Base-by-base conservation (phyloP, 2,113 vertebrate species). In the Talpa occidentalis region DNA sequence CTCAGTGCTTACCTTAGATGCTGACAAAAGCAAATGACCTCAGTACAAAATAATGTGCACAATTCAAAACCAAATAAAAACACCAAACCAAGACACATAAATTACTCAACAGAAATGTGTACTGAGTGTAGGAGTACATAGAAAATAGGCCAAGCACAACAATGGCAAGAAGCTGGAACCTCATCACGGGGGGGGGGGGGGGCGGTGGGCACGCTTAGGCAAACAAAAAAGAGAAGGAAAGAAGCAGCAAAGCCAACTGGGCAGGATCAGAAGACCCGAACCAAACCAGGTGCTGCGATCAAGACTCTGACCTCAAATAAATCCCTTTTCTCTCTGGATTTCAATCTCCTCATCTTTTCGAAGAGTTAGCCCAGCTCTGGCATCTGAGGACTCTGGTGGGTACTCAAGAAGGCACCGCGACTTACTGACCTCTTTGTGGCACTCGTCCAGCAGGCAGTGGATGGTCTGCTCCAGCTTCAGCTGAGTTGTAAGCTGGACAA, bases 381-480 rank as follows among this genome's bases (percentile, higher is more conserved):
- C 14, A 64, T 28, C 21, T 44, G 56, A 54, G 44, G 69, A 22
- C 6, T 47, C 83, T 49, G 26, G 69, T 47, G 28, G 59, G 17
- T 40, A 37, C 69, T 86, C 35, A 67, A 88, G 42, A 85, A 76
- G 10, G n/a, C 73, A 56, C 0, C 30, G 37, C 5, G 42, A 42
- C 76, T 83, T 85, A 98, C 98, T 98, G 97, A 99, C 99, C 99
- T 99, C 98, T 95, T 98, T 99, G 90, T 99, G 97, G 93, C 99
- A 98, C 94, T 98, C 97, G 40, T 99, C 98, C 98, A 99, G 98
- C 95, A 99, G 96, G 92, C 98, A 98, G 77, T 72, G 95, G 42
- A 99, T 56, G 35, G 98, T 98, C 94, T 97, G 96, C 37, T 99
- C 99, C 83, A 97, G 98, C 95, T 99, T 99, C 93, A 99, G 97